phyloP scores from a whole-genome alignment of 2,888 invertebrate genomes.

The Caenorhabditis sp. region DNA sequence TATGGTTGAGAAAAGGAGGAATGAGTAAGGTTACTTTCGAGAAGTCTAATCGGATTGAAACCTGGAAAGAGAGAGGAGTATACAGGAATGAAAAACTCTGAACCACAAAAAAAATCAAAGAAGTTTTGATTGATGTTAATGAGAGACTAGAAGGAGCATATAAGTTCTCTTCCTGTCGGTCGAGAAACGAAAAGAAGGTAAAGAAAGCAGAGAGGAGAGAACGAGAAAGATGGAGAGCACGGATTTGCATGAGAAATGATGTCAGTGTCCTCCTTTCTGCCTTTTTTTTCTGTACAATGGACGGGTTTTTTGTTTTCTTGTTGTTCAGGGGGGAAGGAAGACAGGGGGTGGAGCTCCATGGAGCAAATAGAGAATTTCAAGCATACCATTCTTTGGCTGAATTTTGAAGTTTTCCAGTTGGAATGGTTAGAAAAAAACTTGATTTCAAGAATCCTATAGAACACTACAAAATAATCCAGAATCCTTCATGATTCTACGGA shows the following conservation, averaged over 20 bases:
- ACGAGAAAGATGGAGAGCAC: neutral
- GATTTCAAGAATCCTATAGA: no score
- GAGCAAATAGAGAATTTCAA: no score
- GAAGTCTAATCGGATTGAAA: neutral
- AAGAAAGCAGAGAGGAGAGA: constrained; percentile 5
- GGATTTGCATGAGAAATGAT: constrained; percentile 49
- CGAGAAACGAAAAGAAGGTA: constrained; percentile 3
- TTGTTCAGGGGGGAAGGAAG: neutral
- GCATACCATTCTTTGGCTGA: no score
- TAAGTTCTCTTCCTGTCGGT: neutral
- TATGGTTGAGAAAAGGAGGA: neutral
- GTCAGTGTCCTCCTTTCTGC: constrained; percentile 7
- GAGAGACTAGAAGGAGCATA: neutral
- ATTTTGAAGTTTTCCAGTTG: no score
- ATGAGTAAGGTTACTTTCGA: no score
- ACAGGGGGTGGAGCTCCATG: no score
- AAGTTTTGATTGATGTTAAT: no score
- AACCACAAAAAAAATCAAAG: no score
- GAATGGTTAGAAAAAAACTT: no score
- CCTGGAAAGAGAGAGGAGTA: no score
- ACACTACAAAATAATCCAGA: neutral
- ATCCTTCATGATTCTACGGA: neutral
- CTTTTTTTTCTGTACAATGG: neutral
- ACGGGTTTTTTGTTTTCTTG: no score
- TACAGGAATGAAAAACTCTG: no score